Conservation (phyloP, 1,140 invertebrate species). For the Nymphalis io region DNA sequence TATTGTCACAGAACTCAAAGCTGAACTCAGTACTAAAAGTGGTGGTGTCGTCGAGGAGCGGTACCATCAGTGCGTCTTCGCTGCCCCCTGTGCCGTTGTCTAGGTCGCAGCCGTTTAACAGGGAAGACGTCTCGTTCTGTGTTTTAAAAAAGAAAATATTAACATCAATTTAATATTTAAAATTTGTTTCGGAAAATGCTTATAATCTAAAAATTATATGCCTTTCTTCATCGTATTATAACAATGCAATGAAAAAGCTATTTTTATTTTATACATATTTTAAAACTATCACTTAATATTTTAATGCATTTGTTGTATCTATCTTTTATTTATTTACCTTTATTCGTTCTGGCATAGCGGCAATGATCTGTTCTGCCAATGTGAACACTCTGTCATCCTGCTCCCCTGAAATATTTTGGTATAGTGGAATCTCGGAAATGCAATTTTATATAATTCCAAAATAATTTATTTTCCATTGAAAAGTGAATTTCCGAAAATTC, state of each 20-base stretch:
- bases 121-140: constrained; percentile 84
- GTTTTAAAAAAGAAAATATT: neutral
- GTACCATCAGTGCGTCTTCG: constrained; percentile 85
- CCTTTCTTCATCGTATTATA: no score
- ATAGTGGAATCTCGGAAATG: constrained; percentile 56
- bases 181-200: no score
- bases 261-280: no score
- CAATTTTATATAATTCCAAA: neutral
- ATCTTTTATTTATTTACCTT: constrained; percentile 83
- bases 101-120: constrained; percentile 81
- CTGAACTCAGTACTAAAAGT: constrained; percentile 85
- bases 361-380: constrained; percentile 98
- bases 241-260: no score
- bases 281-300: neutral
- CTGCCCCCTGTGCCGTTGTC: constrained; percentile 72
- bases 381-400: constrained; percentile 95
- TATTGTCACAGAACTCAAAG: constrained; percentile 90
- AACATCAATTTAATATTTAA: neutral
- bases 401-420: constrained; percentile 86
- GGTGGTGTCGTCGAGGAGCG: constrained; percentile 83
- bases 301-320: neutral
- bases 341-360: constrained; percentile 97
- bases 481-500: neutral
- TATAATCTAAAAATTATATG: no score
- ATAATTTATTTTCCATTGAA: neutral